Conservation (phyloP, 2,888 invertebrate genomes). For the Synergus umbraculus region DNA sequence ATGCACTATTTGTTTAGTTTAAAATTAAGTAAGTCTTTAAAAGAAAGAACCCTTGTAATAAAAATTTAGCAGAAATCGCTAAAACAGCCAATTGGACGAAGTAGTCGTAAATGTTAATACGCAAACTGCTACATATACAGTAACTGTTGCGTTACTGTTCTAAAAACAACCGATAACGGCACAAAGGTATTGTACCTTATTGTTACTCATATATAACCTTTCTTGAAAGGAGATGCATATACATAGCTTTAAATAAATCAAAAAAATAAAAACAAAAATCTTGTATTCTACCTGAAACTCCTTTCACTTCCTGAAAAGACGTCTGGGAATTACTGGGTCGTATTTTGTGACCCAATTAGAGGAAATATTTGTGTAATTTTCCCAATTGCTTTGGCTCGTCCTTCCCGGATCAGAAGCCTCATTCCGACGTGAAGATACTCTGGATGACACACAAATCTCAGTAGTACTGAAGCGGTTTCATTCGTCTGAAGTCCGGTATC, state of each 20-base stretch:
- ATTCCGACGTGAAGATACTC: slow-evolving; percentile 91
- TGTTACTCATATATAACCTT: slow-evolving; percentile 20
- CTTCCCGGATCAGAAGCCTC: slow-evolving; percentile 90
- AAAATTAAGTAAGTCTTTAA: not conserved
- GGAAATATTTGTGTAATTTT: slow-evolving; percentile 88
- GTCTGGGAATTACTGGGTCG: slow-evolving; percentile 43
- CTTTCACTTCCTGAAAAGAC: not conserved
- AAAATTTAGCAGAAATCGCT: not conserved
- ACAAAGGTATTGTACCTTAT: slow-evolving; percentile 1
- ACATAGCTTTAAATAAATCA: not conserved
- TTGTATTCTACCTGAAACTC: not conserved
- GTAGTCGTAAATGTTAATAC: not conserved
- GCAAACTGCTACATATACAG: not conserved
- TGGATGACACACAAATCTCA: slow-evolving; percentile 92
- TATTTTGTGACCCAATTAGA: slow-evolving; percentile 61
- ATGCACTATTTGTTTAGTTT: slow-evolving; percentile 1
- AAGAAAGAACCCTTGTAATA: not conserved
- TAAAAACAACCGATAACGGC: not conserved
- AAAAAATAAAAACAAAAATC: not conserved
- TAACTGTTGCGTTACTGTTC: not conserved
- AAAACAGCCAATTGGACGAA: not conserved
- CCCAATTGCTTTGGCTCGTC: slow-evolving; percentile 91
- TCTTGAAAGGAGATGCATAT: not conserved
- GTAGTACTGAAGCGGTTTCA: slow-evolving; percentile 90
- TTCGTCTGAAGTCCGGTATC: slow-evolving; percentile 87